Base-by-base conservation (phyloP, 1,140 invertebrate species). In the Papilio xuthus region DNA sequence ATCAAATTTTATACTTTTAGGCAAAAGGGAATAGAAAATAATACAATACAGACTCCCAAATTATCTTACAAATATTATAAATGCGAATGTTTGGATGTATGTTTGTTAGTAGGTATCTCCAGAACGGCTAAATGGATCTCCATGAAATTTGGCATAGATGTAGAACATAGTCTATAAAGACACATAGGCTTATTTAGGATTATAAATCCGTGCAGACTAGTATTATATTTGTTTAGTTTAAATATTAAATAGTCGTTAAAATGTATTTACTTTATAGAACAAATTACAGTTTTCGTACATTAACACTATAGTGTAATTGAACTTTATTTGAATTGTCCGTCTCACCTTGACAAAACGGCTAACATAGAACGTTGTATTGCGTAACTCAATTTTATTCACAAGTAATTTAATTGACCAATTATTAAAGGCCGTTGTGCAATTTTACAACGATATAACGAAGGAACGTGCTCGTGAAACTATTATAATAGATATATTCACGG, bases 351-450 rank as follows among this genome's bases (percentile, higher is more conserved):
- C 23, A 67, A 28, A 67, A 28, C 60, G n/a, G 13, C 26, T 28
- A 28, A 67, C 60, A 13, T 32, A 28, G 60, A 67, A 67, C 60
- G 56, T 60, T 9, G 15, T 50, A 18, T 67, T 67, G 26, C 60
- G 60, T 67, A 67, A 67, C 12, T 23, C 23, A 60, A 67, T 67
- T 32, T 67, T 67, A 28, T 67, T 67, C 60, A 67, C 23, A 6
- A 67, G 23, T 67, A 67, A 67, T 67, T 67, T 67, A 67, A 67
- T 67, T 67, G 26, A 26, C 26, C 23, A 67, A 67, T 28, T 67
- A 67, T 67, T 67, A 67, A 67, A 67, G 23, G 60, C 60, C 26
- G 15, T 67, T 67, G 60, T 67, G 60, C 60, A 67, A 67, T 60
- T 60, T 60, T 67, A 67, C 13, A 67, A 28, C 60, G 60, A 67